phyloP scores from a whole-genome alignment of 2,113 vertebrate species.

The Herpetotheres cachinnans region DNA sequence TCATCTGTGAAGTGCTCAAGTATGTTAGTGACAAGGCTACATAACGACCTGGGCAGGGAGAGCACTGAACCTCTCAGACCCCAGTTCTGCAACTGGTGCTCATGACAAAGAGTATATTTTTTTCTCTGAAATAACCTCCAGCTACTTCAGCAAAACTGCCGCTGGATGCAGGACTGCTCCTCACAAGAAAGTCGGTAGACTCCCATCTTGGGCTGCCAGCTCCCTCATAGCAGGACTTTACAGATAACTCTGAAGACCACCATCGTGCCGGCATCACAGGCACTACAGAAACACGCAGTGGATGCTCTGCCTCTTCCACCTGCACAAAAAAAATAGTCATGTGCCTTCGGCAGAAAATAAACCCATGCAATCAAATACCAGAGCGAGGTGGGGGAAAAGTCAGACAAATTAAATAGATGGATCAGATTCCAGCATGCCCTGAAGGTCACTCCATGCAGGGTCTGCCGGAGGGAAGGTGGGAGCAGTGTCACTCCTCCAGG shows the following conservation, averaged over 20 bases:
- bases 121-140: not conserved
- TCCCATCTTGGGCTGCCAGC: not conserved
- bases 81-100: not conserved
- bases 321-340: not conserved
- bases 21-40: not conserved
- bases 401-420: constrained; percentile 10
- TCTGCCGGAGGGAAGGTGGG: not conserved
- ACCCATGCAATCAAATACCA: constrained; percentile 17
- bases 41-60: not conserved
- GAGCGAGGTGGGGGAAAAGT: not conserved
- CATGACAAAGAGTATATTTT: not conserved
- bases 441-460: not conserved
- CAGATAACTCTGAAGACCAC: not conserved
- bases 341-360: not conserved
- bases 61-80: not conserved
- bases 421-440: not conserved
- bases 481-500: not conserved
- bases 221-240: not conserved
- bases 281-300: not conserved
- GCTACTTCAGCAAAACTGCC: not conserved
- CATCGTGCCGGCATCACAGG: accelerated
- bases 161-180: not conserved
- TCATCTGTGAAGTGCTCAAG: not conserved
- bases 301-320: not conserved
- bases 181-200: not conserved